Base-by-base conservation (phyloP, 2,888 invertebrate species). In the Smittia sp. region DNA sequence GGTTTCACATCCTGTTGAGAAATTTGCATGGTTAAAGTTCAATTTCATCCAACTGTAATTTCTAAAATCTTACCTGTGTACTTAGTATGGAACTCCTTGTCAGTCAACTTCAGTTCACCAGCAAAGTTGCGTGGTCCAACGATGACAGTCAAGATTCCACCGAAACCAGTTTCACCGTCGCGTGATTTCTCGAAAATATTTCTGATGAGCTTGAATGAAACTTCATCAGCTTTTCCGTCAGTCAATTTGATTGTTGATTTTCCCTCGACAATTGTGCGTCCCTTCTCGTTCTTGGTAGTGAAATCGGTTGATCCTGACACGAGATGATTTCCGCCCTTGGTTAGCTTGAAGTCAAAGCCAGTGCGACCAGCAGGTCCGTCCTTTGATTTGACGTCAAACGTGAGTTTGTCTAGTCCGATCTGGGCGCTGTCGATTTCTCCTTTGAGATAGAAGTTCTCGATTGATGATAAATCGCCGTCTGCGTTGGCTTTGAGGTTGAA, bases 221-320 rank as follows among this genome's bases (percentile, higher is more conserved):
- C 88, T 13, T 87, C 87, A 76, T 88, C 88, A 75, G 87, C 85
- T 73, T 89, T 72, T 24, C 62, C 72, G 86, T 90, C 89, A 73
- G 87, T 86, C n/a, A 90, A 84, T 77, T 88, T 89, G 15, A 92
- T 83, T 52, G 86, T 87, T 0, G 93, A 93, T 6, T 88, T 88
- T 0, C 92, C 93, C 79, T 93, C 92, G 6, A 92, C 84, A 73
- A 90, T 88, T 70, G 86, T 85, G 79, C 91, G 91, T 13, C 87
- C 87, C 38, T 86, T 88, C 79, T 91, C 90, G 74, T 89, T 87
- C 76, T 90, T 89, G 75, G 88, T 85, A 75, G 87, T 87, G 80
- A 89, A 92, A 3, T 86, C 88, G 1, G 90, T 89, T 78, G 88
- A 89, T 76, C 93, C 92, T 77, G 88, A 86, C 1, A 92, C 78